A percentile compares a stretch with the other conserved stretches of the same genome.
phyloP scores from a whole-genome alignment of 2,113 vertebrate species.

The Arenaria interpres region DNA sequence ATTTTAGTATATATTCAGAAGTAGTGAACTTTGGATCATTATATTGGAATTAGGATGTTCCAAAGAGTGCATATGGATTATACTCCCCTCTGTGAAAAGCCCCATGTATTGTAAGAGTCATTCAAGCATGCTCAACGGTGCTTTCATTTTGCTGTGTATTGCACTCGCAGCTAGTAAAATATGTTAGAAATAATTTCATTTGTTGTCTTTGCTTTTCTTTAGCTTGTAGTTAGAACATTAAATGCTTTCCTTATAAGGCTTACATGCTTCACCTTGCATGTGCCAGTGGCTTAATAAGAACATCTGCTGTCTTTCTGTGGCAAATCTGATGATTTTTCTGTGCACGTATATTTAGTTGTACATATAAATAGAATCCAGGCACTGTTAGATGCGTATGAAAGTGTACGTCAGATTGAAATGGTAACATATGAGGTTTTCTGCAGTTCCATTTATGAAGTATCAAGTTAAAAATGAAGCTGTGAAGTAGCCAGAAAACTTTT shows the following conservation, averaged over 20 bases:
- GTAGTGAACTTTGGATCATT: background rate
- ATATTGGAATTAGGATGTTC: background rate
- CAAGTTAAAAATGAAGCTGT: constrained; percentile 25
- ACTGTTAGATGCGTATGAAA: constrained; percentile 36
- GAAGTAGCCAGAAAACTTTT: constrained; percentile 26
- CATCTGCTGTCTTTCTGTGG: constrained; percentile 70
- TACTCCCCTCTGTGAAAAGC: background rate
- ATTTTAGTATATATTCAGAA: background rate
- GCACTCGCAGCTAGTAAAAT: constrained; percentile 38
- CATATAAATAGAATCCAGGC: constrained; percentile 53
- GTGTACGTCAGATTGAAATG: constrained; percentile 46
- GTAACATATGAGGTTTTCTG: constrained; percentile 55
- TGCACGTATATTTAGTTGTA: constrained; percentile 62
- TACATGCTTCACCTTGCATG: constrained; percentile 53
- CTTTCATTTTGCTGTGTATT: background rate
- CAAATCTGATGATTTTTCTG: constrained; percentile 49
- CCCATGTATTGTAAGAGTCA: background rate
- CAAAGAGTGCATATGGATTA: background rate
- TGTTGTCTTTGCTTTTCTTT: constrained; percentile 51
- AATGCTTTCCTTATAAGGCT: constrained; percentile 53
- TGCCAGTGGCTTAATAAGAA: constrained; percentile 68
- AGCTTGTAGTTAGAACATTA: constrained; percentile 29
- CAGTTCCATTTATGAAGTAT: constrained; percentile 40
- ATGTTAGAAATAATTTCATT: constrained; percentile 31
- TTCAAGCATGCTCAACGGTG: background rate